Evolutionary conservation across 2,113 vertebrate species (phyloP).

Genomic region (Embiotoca jacksoni): DNA sequence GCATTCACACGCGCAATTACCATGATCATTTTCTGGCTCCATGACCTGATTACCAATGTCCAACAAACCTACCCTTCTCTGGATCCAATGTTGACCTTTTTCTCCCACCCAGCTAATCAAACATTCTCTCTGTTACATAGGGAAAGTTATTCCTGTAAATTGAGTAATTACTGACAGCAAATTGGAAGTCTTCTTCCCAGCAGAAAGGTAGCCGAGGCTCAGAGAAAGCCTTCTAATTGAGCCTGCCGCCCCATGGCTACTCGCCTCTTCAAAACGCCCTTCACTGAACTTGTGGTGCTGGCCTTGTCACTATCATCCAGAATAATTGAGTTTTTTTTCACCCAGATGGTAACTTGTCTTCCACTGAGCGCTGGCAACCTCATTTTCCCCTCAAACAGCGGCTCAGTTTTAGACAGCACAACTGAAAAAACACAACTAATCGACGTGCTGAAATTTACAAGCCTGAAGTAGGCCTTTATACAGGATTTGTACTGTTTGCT

Average conservation of each 20-base stretch:
- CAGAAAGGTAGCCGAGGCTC: conserved; percentile 58
- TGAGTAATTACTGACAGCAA: conserved; percentile 77
- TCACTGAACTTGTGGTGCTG: conserved; percentile 42
- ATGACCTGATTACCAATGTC: conserved; percentile 64
- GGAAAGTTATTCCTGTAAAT: conserved; percentile 68
- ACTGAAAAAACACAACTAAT: conserved; percentile 19
- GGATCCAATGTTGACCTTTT: conserved; percentile 71
- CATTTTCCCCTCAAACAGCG: conserved; percentile 8
- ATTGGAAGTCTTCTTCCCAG: conserved; percentile 58
- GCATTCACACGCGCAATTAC: conserved; percentile 49
- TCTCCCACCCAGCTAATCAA: conserved; percentile 66
- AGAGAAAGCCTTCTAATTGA: conserved; percentile 75
- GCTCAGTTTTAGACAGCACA: conserved; percentile 8
- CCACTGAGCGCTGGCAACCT: background rate
- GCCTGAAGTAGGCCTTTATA: background rate
- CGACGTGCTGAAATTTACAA: conserved; percentile 14
- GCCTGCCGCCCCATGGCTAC: conserved; percentile 37
- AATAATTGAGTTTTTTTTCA: conserved; percentile 50
- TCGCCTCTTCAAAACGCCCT: conserved; percentile 55
- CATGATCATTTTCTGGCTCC: conserved; percentile 63
- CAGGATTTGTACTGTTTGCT: conserved; percentile 8
- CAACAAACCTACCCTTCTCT: conserved; percentile 31
- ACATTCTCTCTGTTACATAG: conserved; percentile 51
- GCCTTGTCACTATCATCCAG: conserved; percentile 39
- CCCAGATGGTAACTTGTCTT: conserved; percentile 43